Base-by-base conservation (phyloP, 2,113 vertebrate genomes). In the Numenius arquata region DNA sequence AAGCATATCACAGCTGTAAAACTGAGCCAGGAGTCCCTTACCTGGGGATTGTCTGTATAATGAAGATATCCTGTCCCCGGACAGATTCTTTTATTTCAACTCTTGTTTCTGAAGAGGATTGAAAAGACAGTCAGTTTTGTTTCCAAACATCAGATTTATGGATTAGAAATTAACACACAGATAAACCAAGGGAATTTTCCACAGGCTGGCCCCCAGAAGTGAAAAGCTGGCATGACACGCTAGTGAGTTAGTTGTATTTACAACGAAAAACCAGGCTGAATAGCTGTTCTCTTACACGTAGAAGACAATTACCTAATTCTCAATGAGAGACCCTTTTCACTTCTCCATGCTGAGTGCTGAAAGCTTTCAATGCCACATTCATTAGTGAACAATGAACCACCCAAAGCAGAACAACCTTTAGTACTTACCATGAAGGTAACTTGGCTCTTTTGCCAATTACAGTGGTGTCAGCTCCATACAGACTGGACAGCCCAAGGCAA, bases 71-170 rank as follows among this genome's bases (percentile, higher is more conserved):
- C 94, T 99, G 99, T 26, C 99, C 99, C 65, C 99, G 98, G 52
- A 99, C 99, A 1, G 99, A 99, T 87, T 99, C 99, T 95, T 99
- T 99, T 61, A 99, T 99, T 97, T 99, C 99, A 79, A 99, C 99
- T 98, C 99, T 98, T 19, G 99, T 99, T 98, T 99, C 99, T 99
- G 92, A 61, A 97, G 70, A 95, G 59, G 53, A 97, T 91, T 56
- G 41, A 95, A 91, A 74, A 89, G 36, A 87, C 12, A 81, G 75
- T 94, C 67, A 93, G 41, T 38, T 87, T 83, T 83, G 50, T 48
- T 68, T 67, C 32, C 73, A 89, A 71, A 82, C 45, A 67, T 23
- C 56, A 72, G 29, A n/a, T 32, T 87, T 47, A 63, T 70, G 56
- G 27, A 41, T 65, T 41, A 65, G 26, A 72, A 25, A 36, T 29